phyloP scores from a whole-genome alignment of 2,113 vertebrate genomes.

The Nycticorax nycticorax region DNA sequence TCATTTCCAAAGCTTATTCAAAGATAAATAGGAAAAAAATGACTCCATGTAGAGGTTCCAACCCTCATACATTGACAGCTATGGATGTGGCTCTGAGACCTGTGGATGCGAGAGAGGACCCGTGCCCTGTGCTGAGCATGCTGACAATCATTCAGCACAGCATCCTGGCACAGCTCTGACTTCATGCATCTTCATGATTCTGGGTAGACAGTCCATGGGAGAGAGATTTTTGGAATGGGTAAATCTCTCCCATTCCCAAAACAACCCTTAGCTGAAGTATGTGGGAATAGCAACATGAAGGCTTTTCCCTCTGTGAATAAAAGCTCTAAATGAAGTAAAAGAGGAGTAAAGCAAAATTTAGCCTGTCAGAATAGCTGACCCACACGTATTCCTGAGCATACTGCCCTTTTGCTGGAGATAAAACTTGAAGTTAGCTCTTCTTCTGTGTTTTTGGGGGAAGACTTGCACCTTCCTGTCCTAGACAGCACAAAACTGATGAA shows the following conservation, averaged over 20 bases:
- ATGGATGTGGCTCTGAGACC: background rate
- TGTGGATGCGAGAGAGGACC: background rate
- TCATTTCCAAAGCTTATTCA: constrained; percentile 10
- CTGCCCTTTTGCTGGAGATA: background rate
- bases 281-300: background rate
- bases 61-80: background rate
- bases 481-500: background rate
- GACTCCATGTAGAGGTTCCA: background rate
- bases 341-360: background rate
- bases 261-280: background rate
- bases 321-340: background rate
- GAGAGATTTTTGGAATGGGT: background rate
- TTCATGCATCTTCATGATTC: background rate
- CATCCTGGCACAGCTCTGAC: background rate
- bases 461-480: background rate
- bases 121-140: background rate
- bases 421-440: background rate
- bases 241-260: background rate
- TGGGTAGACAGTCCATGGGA: background rate
- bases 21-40: background rate
- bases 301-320: background rate
- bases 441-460: background rate
- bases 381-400: background rate
- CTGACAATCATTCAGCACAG: background rate
- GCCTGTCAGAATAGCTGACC: background rate